Evolutionary conservation across 2,888 invertebrate species (phyloP), one percentile per base, ranked within the genome.

Genomic region (Leuctra nigra): DNA sequence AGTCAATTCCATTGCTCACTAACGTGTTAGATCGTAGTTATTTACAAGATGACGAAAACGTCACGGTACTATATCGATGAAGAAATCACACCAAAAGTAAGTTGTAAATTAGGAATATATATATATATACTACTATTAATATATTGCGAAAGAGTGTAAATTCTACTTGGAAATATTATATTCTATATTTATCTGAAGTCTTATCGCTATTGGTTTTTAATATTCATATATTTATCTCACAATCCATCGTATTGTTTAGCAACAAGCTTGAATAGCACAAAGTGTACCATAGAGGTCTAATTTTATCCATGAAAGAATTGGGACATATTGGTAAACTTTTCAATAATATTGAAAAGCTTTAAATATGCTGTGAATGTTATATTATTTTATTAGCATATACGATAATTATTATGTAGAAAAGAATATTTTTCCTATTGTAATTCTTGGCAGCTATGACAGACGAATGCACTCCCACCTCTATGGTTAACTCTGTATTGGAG

Each of bases 1-100:
- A 55, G 59, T 59, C 59, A 59, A 59, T 59, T 59, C 56, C 52
- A 53, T 59, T 59, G 56, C 59, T 59, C 59, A 59, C 53, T 52
- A 57, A 24, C 25, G 25, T 50, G 25, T 18, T 29, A 20, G 36
- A 33, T 33, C 9, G 7, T 11, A 38, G 25, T 13, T n/a, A 33
- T 16, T 3, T 50, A 33, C 46, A 53, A 33, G n/a, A 18, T 11
- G 18, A 36, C 24, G 16, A 41, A 41, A 4, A 16, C 22, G 33
- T 14, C 22, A 33, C 2, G 20, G 35, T 25, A 48, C 33, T 4
- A 33, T 50, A 50, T 41, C 23, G 41, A 33, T 50, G 18, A 22
- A 35, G 35, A 50, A 14, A 9, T 35, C 50, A 50, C 50, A 44
- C 44, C 44, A 44, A 44, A 44, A 44, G 22, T 33, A 33, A 50